Evolutionary conservation across 2,113 vertebrate species (phyloP), one percentile per base, ranked within the genome.

Genomic region (Piprites chloris): DNA sequence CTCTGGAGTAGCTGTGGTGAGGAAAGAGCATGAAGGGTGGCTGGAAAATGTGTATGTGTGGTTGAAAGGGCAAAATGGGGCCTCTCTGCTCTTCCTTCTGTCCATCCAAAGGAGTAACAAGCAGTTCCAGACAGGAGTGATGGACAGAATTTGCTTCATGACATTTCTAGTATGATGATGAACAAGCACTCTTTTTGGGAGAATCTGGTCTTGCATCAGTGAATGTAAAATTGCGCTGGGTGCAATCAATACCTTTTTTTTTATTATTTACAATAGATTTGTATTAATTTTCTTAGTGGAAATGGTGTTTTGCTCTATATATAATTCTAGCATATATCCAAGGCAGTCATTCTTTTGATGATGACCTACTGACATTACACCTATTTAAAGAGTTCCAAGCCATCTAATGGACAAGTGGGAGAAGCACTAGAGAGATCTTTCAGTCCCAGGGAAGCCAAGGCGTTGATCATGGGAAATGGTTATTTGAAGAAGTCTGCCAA

Each of bases 41-140:
- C 9, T 75, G 72, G 14, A 77, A 72, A 82, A 66, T 71, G 18
- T 0, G 0, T 41, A 3, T 65, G 20, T 26, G 8, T 62, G 6
- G 12, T 32, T 81, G 69, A 81, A 95, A 53, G 27, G 37, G 33
- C 19, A 24, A 58, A 86, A 62, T 0, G 1, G 2, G 11, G 5
- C 22, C 30, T 17, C 5, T 85, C 47, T 87, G 32, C 16, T 62
- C 61, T 76, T 73, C 12, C 15, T 33, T 66, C 27, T 20, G 7
- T 33, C 56, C 3, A 4, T 59, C 32, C 13, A 26, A 26, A 53
- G 61, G 27, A 73, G 11, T 66, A 63, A 18, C 27, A 50, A 37
- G 26, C 46, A 83, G 30, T 78, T 90, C 39, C 33, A 59, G 44
- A 42, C 17, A 24, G 16, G 33, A 65, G n/a, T 41, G 16, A n/a